Conservation (phyloP, 2,888 invertebrate species). For the Tanaodytes sp. region DNA sequence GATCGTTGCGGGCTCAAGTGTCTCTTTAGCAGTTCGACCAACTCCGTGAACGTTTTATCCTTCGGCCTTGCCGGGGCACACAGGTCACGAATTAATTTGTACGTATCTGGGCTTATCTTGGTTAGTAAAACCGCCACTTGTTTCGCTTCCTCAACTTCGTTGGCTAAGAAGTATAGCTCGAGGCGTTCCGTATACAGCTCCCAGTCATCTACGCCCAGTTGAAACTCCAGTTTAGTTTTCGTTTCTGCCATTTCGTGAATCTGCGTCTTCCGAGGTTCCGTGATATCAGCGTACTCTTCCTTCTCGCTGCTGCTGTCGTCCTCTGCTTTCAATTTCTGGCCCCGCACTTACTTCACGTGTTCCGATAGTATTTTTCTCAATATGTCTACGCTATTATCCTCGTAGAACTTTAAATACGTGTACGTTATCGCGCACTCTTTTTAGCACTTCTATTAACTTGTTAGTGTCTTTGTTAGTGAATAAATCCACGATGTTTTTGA, state of each 20-base stretch:
- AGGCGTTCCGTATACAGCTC: conserved; percentile 43
- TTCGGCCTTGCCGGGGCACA: conserved; percentile 48
- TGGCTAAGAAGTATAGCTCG: conserved; percentile 50
- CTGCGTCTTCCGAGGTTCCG: too few species aligned
- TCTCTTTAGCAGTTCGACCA: conserved; percentile 43
- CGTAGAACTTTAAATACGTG: not conserved
- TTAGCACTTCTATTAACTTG: too few species aligned
- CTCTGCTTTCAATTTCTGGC: not conserved
- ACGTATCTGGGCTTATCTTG: conserved; percentile 37
- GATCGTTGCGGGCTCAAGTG: conserved; percentile 49
- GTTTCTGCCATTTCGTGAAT: conserved; percentile 6
- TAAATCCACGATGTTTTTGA: too few species aligned
- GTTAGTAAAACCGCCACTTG: conserved; percentile 44
- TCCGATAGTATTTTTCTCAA: not conserved
- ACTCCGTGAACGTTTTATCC: conserved; percentile 31
- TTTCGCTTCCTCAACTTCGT: conserved; percentile 38
- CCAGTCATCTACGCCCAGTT: conserved; percentile 29
- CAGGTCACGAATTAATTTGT: conserved; percentile 39
- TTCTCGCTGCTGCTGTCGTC: not conserved
- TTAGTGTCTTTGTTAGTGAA: too few species aligned
- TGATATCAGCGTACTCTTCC: not conserved
- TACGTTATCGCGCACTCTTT: conserved; percentile 1
- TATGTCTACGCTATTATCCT: not conserved
- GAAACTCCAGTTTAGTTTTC: conserved; percentile 4
- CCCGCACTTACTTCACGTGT: not conserved